Percentiles rank a stretch among this genome's conserved stretches.
phyloP scores from a whole-genome alignment of 2,888 invertebrate genomes.

The Ischnura elegans region DNA sequence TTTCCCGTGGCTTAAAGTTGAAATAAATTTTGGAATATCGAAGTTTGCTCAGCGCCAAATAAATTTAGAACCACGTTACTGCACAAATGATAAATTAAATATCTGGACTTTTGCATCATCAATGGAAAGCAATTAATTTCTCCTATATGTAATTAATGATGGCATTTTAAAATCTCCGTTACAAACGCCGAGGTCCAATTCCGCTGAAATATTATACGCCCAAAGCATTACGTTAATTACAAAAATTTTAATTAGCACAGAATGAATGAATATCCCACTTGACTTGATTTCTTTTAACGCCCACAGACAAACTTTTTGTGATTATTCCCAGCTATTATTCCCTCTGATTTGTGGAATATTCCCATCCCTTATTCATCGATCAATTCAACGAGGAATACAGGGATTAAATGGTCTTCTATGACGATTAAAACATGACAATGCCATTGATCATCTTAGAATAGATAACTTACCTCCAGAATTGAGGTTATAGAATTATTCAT shows the following conservation, averaged over 20 bases:
- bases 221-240: not conserved
- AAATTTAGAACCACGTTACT: not conserved
- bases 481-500: too few species aligned
- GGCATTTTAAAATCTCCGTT: not conserved
- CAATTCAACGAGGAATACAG: too few species aligned
- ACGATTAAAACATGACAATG: too few species aligned
- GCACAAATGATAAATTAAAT: not conserved
- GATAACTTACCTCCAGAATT: too few species aligned
- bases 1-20: not conserved
- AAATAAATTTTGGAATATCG: not conserved
- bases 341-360: too few species aligned
- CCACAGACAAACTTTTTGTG: too few species aligned
- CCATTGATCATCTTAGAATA: too few species aligned
- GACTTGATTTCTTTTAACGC: not conserved
- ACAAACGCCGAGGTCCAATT: not conserved
- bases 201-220: not conserved
- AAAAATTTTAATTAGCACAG: not conserved
- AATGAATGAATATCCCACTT: not conserved
- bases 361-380: too few species aligned
- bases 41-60: not conserved
- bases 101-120: not conserved
- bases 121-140: not conserved
- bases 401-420: too few species aligned
- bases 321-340: too few species aligned
- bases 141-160: not conserved